These are phyloP conservation scores for Mareca strepera DNA, from an alignment of 2,797 vertebrate genomes.

Conservation along the genomic window DNA sequence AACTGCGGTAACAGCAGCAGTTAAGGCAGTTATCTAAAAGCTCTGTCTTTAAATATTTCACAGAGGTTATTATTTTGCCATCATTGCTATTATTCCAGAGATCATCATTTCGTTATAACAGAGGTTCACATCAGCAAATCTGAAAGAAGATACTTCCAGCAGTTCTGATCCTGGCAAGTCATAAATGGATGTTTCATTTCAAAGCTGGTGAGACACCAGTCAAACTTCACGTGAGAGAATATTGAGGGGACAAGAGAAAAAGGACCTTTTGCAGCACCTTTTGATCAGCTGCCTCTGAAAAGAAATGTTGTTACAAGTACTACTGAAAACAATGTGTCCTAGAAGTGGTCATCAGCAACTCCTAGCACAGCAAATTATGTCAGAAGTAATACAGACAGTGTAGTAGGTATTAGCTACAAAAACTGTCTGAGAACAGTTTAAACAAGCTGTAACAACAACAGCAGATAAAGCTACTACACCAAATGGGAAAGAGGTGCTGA, in stretches of 20 bases:
- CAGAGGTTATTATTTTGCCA: background rate
- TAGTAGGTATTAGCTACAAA: background rate
- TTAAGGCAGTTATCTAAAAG: background rate
- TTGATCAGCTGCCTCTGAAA: background rate
- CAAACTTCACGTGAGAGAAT: background rate
- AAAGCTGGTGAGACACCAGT: background rate
- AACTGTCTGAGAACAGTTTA: background rate
- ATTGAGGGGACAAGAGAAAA: background rate
- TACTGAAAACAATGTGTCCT: background rate
- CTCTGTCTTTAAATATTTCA: background rate
- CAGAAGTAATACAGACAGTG: background rate
- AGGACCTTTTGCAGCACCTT: background rate
- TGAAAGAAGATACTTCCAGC: background rate
- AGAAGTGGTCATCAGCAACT: background rate
- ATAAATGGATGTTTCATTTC: background rate
- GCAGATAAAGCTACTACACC: background rate
- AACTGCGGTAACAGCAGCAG: background rate
- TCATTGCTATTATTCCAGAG: background rate
- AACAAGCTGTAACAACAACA: conserved; percentile 22
- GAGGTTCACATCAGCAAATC: background rate
- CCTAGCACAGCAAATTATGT: background rate
- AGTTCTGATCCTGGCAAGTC: background rate
- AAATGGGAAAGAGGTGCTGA: background rate
- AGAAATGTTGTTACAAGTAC: background rate
- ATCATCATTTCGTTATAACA: background rate